Base-by-base conservation (phyloP, 2,113 vertebrate species). In the Acrocephalus kingi region DNA sequence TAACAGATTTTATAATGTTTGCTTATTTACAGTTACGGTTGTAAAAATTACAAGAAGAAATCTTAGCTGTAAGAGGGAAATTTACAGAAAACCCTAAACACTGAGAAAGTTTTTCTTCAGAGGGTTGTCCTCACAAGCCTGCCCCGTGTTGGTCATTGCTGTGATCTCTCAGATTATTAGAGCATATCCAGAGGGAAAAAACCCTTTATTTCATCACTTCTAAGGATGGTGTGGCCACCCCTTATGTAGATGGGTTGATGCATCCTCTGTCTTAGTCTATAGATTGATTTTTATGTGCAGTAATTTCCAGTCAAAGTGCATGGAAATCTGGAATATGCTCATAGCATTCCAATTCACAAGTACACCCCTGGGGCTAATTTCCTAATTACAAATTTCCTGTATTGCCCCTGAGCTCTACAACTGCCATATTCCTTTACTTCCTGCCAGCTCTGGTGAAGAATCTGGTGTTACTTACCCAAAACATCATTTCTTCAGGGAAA, bases 191-290 rank as follows among this genome's bases (percentile, higher is more conserved):
- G 41, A 31, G 54, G 25, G 41, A 86, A 52, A 64, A 64, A 4
- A 35, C 37, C 31, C 66, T 35, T 28, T 10, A 2, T 22, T 10
- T 3, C 12, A 12, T 51, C 45, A 28, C 14, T 52, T 9, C 35
- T 39, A 33, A 24, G 49, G 58, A n/a, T 33, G 30, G 3, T 2
- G 7, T 22, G 27, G 31, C 21, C 66, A 85, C 23, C 24, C 4
- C 15, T 10, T 14, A 4, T 15, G 7, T 3, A 18, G 49, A 13
- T 22, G 16, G 6, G 33, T 0, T 28, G n/a, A 18, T 62, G n/a
- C 31, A 41, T 43, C 45, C 18, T 69, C 45, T 69, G 11, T 28
- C 64, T 52, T n/a, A 28, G 11, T 18, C 73, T 28, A 5, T 6
- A 51, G 20, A 20, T 27, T 54, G 51, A 45, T 63, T 49, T 43